Evolutionary conservation across 2,888 invertebrate species (phyloP).

Genomic region (Ormyrus nitidulus): DNA sequence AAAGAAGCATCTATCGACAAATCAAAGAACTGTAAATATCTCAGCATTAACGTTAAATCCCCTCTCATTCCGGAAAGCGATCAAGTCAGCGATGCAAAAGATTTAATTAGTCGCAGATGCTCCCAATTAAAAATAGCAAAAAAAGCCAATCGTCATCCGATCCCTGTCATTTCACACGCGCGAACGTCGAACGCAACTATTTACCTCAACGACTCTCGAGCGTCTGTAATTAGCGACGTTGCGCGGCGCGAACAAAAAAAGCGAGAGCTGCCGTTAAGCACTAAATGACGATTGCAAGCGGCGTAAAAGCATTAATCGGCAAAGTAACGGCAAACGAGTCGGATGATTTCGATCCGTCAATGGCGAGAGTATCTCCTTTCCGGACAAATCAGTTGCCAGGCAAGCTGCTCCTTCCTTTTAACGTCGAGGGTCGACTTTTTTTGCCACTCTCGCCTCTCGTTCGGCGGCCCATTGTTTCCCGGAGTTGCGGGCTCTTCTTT

Average conservation of each 20-base stretch:
- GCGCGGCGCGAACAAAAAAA: neutral
- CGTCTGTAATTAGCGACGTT: no score
- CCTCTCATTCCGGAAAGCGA: neutral
- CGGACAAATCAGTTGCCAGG: constrained; percentile 48
- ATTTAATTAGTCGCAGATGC: constrained; percentile 34
- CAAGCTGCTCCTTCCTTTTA: neutral
- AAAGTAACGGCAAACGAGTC: constrained; percentile 27
- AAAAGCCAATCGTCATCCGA: neutral
- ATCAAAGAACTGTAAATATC: no score
- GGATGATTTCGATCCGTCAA: constrained; percentile 39
- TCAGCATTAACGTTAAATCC: neutral
- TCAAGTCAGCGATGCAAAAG: constrained; percentile 12
- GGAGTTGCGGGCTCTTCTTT: neutral
- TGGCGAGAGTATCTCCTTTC: constrained; percentile 25
- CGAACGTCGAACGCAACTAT: neutral
- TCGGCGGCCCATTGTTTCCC: constrained; percentile 24
- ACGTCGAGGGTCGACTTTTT: neutral
- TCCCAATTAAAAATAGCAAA: neutral
- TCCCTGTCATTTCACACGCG: constrained; percentile 4
- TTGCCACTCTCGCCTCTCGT: constrained; percentile 8
- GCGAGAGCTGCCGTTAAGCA: neutral
- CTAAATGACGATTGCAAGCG: constrained; percentile 21
- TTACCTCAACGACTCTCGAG: neutral
- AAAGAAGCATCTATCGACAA: no score
- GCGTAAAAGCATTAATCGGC: neutral